Conservation (phyloP, 1,140 invertebrate genomes). For the Papilio dardanus region DNA sequence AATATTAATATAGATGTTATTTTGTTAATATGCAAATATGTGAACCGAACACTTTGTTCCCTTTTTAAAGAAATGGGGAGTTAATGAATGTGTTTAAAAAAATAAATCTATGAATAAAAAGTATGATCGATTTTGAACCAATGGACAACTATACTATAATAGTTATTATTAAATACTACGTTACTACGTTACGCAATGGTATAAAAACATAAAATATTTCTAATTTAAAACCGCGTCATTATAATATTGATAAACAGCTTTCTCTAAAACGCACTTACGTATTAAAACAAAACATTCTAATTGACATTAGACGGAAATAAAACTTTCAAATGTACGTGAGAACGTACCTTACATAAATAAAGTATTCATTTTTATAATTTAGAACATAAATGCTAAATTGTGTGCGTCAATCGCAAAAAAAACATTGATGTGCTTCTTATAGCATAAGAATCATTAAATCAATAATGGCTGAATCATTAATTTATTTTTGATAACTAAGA, state of each 20-base stretch:
- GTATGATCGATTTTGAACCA: too few species aligned
- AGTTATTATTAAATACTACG: too few species aligned
- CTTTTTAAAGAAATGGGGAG: too few species aligned
- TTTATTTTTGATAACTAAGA: too few species aligned
- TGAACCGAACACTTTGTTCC: too few species aligned
- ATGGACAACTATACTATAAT: too few species aligned
- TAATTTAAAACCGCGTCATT: not conserved
- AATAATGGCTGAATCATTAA: not conserved
- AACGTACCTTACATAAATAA: not conserved
- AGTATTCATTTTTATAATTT: not conserved
- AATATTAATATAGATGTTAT: too few species aligned
- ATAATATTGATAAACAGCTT: not conserved
- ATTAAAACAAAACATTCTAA: not conserved
- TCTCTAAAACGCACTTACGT: not conserved
- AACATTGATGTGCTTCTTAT: not conserved
- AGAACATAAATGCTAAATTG: not conserved
- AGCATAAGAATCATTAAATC: not conserved
- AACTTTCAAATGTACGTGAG: slow-evolving; percentile 4
- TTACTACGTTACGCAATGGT: too few species aligned
- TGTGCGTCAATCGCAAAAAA: not conserved
- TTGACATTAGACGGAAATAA: not conserved
- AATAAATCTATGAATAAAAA: too few species aligned
- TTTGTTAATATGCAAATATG: too few species aligned
- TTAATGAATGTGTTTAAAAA: too few species aligned
- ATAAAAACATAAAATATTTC: not conserved